These are phyloP conservation scores for Pampusana beccarii DNA, from an alignment of 2,113 vertebrate species.

Conservation along the genomic window DNA sequence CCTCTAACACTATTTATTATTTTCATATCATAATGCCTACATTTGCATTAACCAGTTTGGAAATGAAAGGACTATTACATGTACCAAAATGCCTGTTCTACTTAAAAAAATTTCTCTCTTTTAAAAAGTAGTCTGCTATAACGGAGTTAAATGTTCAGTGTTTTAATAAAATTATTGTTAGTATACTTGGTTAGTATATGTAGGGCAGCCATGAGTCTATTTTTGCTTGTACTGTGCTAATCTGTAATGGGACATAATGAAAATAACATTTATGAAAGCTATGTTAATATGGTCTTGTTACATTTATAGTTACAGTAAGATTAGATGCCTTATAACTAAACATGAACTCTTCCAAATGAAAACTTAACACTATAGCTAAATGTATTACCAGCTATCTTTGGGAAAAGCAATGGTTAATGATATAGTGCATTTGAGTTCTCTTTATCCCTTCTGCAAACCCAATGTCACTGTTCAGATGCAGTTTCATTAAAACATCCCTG, in stretches of 20 bases:
- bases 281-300: neutral
- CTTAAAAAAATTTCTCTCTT: neutral
- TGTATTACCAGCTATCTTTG: neutral
- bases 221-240: conserved; percentile 7
- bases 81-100: neutral
- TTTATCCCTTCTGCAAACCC: neutral
- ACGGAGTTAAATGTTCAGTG: neutral
- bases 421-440: neutral
- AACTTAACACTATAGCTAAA: neutral
- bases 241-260: neutral
- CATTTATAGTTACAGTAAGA: neutral
- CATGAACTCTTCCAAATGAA: neutral
- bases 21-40: neutral
- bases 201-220: neutral
- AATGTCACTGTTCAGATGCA: neutral
- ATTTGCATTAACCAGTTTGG: neutral
- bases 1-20: neutral
- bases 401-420: neutral
- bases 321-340: neutral
- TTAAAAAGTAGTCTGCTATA: neutral
- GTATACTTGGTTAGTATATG: neutral
- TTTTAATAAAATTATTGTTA: neutral
- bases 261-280: neutral
- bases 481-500: neutral
- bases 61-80: neutral